Conservation (phyloP, 2,797 vertebrate species). For the Synanceia verrucosa region DNA sequence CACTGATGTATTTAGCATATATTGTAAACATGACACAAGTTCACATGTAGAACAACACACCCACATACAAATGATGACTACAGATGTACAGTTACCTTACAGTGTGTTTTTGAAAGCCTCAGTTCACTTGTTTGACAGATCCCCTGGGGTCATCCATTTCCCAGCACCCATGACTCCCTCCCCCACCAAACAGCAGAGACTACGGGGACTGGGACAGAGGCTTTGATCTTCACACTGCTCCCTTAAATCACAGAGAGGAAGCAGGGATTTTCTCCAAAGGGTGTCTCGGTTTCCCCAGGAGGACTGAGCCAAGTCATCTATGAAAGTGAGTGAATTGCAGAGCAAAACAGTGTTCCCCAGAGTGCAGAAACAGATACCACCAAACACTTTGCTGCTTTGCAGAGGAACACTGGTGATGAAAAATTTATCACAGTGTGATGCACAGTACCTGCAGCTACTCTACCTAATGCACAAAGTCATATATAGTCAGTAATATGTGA, state of each 20-base stretch:
- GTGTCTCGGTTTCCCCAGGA: conserved; percentile 75
- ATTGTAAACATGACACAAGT: conserved; percentile 25
- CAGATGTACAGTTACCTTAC: conserved; percentile 46
- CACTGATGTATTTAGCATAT: background rate
- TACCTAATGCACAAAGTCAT: conserved; percentile 46
- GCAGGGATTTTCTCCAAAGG: conserved; percentile 71
- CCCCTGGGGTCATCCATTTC: conserved; percentile 74
- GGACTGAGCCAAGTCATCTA: conserved; percentile 71
- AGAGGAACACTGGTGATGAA: conserved; percentile 58
- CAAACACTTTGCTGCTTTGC: conserved; percentile 57
- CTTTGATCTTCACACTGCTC: conserved; percentile 82
- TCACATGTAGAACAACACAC: conserved; percentile 10
- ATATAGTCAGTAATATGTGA: conserved; percentile 12
- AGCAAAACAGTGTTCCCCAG: conserved; percentile 75
- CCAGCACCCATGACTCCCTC: conserved; percentile 67
- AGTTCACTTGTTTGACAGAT: conserved; percentile 62
- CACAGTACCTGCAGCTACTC: conserved; percentile 43
- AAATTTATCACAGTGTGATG: conserved; percentile 60
- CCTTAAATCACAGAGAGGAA: conserved; percentile 75
- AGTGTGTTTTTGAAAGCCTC: conserved; percentile 54
- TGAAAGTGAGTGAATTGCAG: conserved; percentile 73
- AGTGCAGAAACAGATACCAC: conserved; percentile 53
- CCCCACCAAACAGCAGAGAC: conserved; percentile 64
- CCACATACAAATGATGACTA: conserved; percentile 22
- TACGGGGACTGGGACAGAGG: conserved; percentile 64